Percentiles rank a stretch among this genome's conserved stretches.
Evolutionary conservation across 2,113 vertebrate genomes (phyloP).

Genomic region (Myrmecophaga tridactyla): DNA sequence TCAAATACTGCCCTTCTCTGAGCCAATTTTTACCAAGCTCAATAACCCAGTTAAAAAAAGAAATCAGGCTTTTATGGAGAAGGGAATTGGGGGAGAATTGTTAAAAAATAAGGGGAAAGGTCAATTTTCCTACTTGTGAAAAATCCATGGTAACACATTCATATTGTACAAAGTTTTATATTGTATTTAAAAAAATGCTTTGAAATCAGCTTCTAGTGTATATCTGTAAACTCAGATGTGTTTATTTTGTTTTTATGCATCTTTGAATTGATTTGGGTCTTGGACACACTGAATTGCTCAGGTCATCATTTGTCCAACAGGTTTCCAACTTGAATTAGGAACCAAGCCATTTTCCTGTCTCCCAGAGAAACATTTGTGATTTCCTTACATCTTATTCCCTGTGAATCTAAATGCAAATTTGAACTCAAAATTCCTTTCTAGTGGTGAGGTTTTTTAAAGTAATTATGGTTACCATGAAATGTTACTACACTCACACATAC

Average conservation of each 20-base stretch:
- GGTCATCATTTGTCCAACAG: neutral
- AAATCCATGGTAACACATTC: neutral
- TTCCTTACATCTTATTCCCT: constrained; percentile 30
- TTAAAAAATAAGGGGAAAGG: neutral
- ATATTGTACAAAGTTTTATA: neutral
- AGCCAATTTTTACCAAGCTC: neutral
- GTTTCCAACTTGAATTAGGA: constrained; percentile 30
- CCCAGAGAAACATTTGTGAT: constrained; percentile 11
- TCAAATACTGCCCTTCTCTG: constrained; percentile 13
- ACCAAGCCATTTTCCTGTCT: constrained; percentile 45
- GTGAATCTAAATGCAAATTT: constrained; percentile 46
- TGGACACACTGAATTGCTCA: neutral
- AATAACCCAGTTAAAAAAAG: neutral
- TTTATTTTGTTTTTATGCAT: neutral
- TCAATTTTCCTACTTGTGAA: constrained; percentile 12
- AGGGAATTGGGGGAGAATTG: neutral
- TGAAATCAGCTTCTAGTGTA: neutral
- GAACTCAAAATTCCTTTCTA: constrained; percentile 35
- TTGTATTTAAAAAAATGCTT: neutral
- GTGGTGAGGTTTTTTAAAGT: constrained; percentile 27
- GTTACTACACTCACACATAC: neutral
- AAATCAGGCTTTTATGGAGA: neutral
- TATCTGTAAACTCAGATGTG: neutral
- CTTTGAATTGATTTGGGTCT: neutral
- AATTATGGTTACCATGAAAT: neutral